Conservation (phyloP, 2,113 vertebrate species). For the Nerophis ophidion region DNA sequence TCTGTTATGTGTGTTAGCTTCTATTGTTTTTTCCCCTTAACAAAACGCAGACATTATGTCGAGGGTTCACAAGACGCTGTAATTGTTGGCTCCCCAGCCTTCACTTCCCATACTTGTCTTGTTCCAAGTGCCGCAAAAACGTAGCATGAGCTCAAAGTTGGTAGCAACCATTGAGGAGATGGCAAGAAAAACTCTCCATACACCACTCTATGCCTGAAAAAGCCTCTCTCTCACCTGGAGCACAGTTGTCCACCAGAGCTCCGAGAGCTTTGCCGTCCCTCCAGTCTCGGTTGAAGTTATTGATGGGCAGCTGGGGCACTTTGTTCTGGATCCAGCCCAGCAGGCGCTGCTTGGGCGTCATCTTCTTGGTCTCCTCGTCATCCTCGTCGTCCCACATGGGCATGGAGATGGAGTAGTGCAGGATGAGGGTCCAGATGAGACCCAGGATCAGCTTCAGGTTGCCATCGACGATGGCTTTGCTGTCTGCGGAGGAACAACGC, state of each 20-base stretch:
- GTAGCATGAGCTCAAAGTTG: no score
- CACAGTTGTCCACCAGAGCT: constrained; percentile 90
- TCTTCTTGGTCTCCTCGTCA: constrained; percentile 83
- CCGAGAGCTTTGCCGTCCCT: constrained; percentile 88
- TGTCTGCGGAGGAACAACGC: constrained; percentile 71
- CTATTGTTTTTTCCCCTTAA: no score
- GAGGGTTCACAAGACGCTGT: no score
- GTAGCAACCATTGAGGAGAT: no score
- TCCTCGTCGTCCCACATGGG: constrained; percentile 97
- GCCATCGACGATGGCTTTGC: constrained; percentile 93
- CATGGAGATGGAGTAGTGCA: constrained; percentile 98
- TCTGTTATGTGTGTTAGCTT: no score
- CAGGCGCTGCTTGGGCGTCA: constrained; percentile 91
- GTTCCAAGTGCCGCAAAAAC: no score
- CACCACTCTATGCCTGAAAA: no score
- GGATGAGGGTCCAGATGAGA: constrained; percentile 92
- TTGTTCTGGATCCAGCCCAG: constrained; percentile 96
- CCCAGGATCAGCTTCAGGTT: constrained; percentile 95
- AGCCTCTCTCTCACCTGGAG: constrained; percentile 73
- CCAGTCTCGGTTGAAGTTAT: constrained; percentile 92
- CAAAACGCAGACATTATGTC: no score
- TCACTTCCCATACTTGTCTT: no score
- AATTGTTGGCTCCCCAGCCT: no score
- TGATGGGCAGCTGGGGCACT: constrained; percentile 90
- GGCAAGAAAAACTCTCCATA: no score